Percentiles rank a stretch among this genome's conserved stretches.
Conservation (phyloP, 2,888 invertebrate genomes). For the Philereme transversata region DNA sequence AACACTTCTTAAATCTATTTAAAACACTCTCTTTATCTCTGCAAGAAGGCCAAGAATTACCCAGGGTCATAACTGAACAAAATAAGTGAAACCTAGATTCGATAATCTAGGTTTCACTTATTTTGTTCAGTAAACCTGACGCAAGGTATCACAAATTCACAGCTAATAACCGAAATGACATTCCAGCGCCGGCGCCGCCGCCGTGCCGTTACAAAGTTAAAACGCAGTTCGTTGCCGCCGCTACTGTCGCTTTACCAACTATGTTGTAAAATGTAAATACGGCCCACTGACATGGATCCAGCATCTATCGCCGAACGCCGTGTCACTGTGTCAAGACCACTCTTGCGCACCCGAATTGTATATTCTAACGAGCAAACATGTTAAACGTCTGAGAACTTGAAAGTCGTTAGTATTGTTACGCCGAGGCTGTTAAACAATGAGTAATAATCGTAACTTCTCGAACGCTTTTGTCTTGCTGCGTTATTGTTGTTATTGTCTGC, state of each 20-base stretch:
- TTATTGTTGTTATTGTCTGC: too few species aligned
- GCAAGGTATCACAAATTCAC: slow-evolving; percentile 6
- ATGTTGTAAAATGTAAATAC: slow-evolving; percentile 51
- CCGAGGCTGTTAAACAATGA: too few species aligned
- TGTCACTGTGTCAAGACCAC: slow-evolving; percentile 63
- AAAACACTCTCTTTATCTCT: too few species aligned
- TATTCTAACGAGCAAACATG: too few species aligned
- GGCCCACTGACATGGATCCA: slow-evolving; percentile 59
- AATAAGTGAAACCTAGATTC: slow-evolving; percentile 6
- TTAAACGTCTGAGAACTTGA: too few species aligned
- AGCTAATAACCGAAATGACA: slow-evolving; percentile 9
- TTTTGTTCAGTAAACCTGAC: slow-evolving; percentile 1
- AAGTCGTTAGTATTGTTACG: too few species aligned
- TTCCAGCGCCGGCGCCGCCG: slow-evolving; percentile 19
- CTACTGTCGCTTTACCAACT: slow-evolving; percentile 47
- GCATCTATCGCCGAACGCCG: slow-evolving; percentile 40
- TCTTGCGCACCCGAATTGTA: slow-evolving; percentile 43
- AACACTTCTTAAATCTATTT: too few species aligned
- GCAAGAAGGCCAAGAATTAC: too few species aligned
- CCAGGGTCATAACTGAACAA: neutral
- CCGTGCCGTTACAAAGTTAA: slow-evolving; percentile 11
- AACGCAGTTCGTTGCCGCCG: slow-evolving; percentile 28
- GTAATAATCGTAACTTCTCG: too few species aligned
- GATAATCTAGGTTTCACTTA: too few species aligned
- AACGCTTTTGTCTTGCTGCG: too few species aligned